A percentile compares a stretch with the other conserved stretches of the same genome.
Evolutionary conservation across 1,140 invertebrate species (phyloP).

Genomic region (Araneus ventricosus): DNA sequence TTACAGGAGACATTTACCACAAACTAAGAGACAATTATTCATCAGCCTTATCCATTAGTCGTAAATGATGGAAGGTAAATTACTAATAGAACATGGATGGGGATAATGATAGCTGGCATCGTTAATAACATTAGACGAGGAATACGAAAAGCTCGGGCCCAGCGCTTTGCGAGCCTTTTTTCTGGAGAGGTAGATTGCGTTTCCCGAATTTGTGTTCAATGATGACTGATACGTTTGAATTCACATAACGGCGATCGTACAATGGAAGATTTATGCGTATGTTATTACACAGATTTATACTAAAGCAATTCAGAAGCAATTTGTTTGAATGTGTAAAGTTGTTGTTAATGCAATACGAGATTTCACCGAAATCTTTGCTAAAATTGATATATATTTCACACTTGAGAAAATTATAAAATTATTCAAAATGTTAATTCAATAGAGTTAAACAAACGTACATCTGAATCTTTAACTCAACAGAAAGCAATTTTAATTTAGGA

Average conservation of each 20-base stretch:
- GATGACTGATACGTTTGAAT: not conserved
- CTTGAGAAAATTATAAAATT: too few species aligned
- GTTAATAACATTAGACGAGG: not conserved
- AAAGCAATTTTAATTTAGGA: too few species aligned
- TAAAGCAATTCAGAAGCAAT: too few species aligned
- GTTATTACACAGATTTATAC: too few species aligned
- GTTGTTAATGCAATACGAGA: too few species aligned
- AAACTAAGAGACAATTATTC: not conserved
- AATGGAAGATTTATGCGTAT: too few species aligned
- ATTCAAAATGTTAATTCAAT: too few species aligned
- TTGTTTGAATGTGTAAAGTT: too few species aligned
- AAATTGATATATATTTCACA: too few species aligned
- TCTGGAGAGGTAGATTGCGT: not conserved
- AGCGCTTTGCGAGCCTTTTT: not conserved
- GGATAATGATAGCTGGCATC: not conserved
- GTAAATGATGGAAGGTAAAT: not conserved
- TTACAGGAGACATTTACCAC: not conserved
- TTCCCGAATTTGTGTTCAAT: not conserved
- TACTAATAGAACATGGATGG: slow-evolving; percentile 6
- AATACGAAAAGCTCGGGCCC: not conserved
- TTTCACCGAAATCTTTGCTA: too few species aligned
- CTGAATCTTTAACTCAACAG: too few species aligned
- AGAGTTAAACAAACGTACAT: too few species aligned
- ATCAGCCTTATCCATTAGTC: not conserved
- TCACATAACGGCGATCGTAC: not conserved